Evolutionary conservation across 2,797 vertebrate species (phyloP), one percentile per base, ranked within the genome.

Genomic region (Synanceia verrucosa): DNA sequence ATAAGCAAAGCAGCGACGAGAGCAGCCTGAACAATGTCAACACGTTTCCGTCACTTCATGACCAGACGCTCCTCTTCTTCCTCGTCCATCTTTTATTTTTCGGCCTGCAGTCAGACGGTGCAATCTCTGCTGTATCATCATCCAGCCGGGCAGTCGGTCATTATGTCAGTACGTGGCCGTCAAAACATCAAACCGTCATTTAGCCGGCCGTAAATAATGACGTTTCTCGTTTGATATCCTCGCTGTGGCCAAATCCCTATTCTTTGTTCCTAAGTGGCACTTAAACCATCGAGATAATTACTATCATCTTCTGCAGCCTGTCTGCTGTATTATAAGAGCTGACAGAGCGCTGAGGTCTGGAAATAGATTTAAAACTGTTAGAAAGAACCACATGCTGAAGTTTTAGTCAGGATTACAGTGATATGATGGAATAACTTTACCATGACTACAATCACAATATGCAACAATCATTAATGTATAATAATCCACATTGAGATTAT

Each of bases 251-350:
- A 78, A 51, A 64, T 64, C 59, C 61, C 56, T 73, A 44, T 73
- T 83, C 65, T 83, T 77, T 24, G 18, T 56, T 43, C 29, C 41
- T 50, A 75, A 66, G 78, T 75, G 75, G 43, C 76, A 77, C 67
- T 77, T 86, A 79, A 70, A 71, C 60, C 52, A 46, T 61, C 52
- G 16, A 70, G 70, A 81, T 85, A 78, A 89, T 86, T 67, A 86
- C 81, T 73, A 75, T 88, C 43, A 86, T 87, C 59, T 51, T 63
- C 43, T 65, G 51, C 59, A 39, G 65, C 14, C 72, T 59, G 69
- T 44, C 47, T 43, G 26, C 65, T 67, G 58, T 50, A 29, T 59
- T 73, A n/a, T 68, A 55, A 70, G 48, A 62, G 26, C 57, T 58
- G 34, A 67, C 58, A 51, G 62, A 36, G 61, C n/a, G n/a, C 52